Evolutionary conservation across 2,113 vertebrate genomes (phyloP).

Genomic region (Siniperca knerii): DNA sequence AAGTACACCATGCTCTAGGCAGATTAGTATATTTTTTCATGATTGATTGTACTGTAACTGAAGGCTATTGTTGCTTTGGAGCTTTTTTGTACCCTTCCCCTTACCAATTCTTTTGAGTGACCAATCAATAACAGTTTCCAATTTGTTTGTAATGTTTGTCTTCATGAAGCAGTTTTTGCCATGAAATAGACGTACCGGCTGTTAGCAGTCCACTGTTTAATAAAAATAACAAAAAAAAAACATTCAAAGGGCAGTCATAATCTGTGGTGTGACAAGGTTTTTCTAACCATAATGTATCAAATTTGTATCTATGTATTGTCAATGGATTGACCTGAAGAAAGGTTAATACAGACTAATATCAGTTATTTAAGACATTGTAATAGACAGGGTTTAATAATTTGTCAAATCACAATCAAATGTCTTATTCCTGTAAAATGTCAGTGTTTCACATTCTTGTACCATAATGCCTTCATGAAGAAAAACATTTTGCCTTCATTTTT

Average conservation of each 20-base stretch:
- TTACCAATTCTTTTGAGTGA: not conserved
- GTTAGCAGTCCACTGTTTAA: not conserved
- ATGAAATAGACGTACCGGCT: not conserved
- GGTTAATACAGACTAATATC: not conserved
- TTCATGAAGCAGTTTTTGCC: not conserved
- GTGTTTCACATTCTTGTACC: slow-evolving; percentile 36
- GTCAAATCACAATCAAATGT: slow-evolving; percentile 15
- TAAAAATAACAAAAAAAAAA: slow-evolving; percentile 26
- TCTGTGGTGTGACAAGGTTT: slow-evolving; percentile 22
- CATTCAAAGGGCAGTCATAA: not conserved
- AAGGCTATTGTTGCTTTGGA: not conserved
- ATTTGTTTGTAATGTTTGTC: not conserved
- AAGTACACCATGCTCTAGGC: not conserved
- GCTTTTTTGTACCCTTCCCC: not conserved
- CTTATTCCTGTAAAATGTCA: slow-evolving; percentile 32
- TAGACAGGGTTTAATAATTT: not conserved
- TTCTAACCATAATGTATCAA: not conserved
- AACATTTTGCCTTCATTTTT: slow-evolving; percentile 24
- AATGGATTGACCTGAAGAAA: slow-evolving; percentile 17
- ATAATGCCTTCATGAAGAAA: slow-evolving; percentile 25
- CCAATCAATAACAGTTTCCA: not conserved
- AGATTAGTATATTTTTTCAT: not conserved
- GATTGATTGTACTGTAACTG: not conserved
- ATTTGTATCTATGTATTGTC: slow-evolving; percentile 34
- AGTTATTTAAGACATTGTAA: slow-evolving; percentile 34